A percentile compares a stretch with the other conserved stretches of the same genome.
These are phyloP conservation scores for Hydractinia echinata DNA, from an alignment of 30 jellyfish, hydroid and myxozoan species.

Conservation along the genomic window DNA sequence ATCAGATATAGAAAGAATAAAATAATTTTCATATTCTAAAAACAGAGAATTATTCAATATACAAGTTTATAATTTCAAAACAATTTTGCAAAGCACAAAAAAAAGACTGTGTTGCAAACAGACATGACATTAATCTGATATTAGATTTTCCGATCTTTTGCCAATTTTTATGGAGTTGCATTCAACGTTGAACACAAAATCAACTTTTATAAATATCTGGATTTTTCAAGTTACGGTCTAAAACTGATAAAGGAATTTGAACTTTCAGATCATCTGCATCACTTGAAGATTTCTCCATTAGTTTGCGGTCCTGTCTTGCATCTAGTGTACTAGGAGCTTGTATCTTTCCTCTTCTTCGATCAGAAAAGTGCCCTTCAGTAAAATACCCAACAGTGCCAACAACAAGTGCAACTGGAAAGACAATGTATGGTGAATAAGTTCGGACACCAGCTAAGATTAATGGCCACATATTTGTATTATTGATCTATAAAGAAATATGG, in stretches of 20 bases:
- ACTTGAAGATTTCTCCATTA: conserved; percentile 32
- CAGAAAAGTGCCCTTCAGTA: conserved; percentile 55
- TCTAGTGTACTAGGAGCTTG: conserved; percentile 95
- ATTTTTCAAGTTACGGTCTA: conserved; percentile 57
- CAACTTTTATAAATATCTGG: conserved; percentile 43
- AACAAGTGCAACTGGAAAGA: conserved; percentile 84
- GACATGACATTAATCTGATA: too few relatives aligned
- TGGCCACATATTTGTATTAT: conserved; percentile 75
- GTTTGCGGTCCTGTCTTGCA: conserved; percentile 57
- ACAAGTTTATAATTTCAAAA: too few relatives aligned
- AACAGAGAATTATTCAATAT: too few relatives aligned
- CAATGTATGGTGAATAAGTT: conserved; percentile 75
- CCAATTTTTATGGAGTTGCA: too few relatives aligned
- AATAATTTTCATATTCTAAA: too few relatives aligned
- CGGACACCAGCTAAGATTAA: conserved; percentile 59
- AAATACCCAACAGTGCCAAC: conserved; percentile 87
- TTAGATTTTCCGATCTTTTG: too few relatives aligned
- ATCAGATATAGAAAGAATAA: too few relatives aligned
- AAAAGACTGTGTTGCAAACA: too few relatives aligned
- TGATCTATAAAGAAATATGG: too few relatives aligned
- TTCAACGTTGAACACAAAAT: too few relatives aligned
- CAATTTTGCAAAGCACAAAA: too few relatives aligned
- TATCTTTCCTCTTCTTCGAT: conserved; percentile 53
- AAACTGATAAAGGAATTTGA: conserved; percentile 61
- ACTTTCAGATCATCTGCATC: conserved; percentile 43